Base-by-base conservation (phyloP, 2,888 invertebrate species). In the Elysia crispata region DNA sequence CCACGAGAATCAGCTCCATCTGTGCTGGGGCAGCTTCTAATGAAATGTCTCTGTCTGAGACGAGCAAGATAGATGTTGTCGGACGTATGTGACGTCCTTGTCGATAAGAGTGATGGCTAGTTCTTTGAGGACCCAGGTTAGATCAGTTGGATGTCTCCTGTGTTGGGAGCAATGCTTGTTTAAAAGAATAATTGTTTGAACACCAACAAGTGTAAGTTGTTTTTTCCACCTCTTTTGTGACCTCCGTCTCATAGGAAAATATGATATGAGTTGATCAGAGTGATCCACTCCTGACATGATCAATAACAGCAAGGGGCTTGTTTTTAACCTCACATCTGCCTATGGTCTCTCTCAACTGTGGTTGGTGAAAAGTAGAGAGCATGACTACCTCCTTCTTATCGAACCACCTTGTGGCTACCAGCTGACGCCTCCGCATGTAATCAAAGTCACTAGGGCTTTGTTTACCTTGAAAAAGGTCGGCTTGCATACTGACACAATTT, bases 271-370 rank as follows among this genome's bases (percentile, higher is more conserved):
- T 25, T 77, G 74, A 25, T 77, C 74, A 15, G 54, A 50, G 50
- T 62, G 23, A 41, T 73, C 77, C 0, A 81, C 69, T 13, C 81
- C 81, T 11, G 74, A 73, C 81, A 75, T 81, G 74, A 57, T 77
- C 60, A 0, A 74, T 50, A 0, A 74, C 72, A 28, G 49, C 57
- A 8, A 28, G 41, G 0, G 81, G 73, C 49, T 81, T 81, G 18
- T 18, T 25, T 25, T 80, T 80, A 18, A 13, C 25, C 23, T 54
- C 64, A 23, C 60, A 33, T 11, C 77, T 41, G 6, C 70, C 57
- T n/a, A 8, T 1, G 5, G 76, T 76, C 0, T 5, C 13, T 20
- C 1, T 13, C 67, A 75, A n/a, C 11, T 23, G 20, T 18, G 67
- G 67, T 15, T 1, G 28, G 31, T 80, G 77, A n/a, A 28, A 15